A percentile compares a stretch with the other conserved stretches of the same genome.
phyloP scores from a whole-genome alignment of 2,797 vertebrate genomes.

The Premnoplex brunnescens region DNA sequence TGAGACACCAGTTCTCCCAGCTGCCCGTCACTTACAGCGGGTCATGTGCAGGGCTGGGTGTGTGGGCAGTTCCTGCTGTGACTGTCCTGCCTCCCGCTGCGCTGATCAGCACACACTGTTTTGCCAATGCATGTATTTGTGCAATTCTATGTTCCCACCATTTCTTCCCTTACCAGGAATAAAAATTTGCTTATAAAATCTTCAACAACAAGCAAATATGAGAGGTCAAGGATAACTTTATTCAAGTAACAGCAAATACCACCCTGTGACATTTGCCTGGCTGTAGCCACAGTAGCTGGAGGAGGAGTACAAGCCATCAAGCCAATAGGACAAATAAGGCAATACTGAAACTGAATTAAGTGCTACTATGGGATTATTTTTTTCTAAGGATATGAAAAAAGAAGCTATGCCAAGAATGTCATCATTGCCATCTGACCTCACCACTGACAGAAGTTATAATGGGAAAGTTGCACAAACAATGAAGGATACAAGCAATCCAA shows the following conservation, averaged over 20 bases:
- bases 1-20: neutral
- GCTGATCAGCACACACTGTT: neutral
- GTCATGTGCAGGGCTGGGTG: neutral
- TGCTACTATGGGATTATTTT: slow-evolving; percentile 51
- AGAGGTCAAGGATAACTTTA: neutral
- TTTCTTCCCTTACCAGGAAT: slow-evolving; percentile 14
- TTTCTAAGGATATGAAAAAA: slow-evolving; percentile 12
- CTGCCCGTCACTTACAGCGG: neutral
- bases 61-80: neutral
- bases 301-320: neutral
- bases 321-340: slow-evolving; percentile 62
- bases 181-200: slow-evolving; percentile 4
- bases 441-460: slow-evolving; percentile 19
- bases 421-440: slow-evolving; percentile 38
- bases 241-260: neutral
- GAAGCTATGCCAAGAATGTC: slow-evolving; percentile 45
- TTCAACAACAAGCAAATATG: neutral
- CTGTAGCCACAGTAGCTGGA: slow-evolving; percentile 17
- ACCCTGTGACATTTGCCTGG: slow-evolving; percentile 7
- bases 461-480: slow-evolving; percentile 38
- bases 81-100: neutral
- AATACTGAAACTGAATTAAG: slow-evolving; percentile 45
- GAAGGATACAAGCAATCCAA: neutral
- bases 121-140: neutral
- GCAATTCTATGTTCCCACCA: neutral